Evolutionary conservation across 2,888 invertebrate genomes (phyloP), one percentile per base, ranked within the genome.

Genomic region (Cantharis rustica): DNA sequence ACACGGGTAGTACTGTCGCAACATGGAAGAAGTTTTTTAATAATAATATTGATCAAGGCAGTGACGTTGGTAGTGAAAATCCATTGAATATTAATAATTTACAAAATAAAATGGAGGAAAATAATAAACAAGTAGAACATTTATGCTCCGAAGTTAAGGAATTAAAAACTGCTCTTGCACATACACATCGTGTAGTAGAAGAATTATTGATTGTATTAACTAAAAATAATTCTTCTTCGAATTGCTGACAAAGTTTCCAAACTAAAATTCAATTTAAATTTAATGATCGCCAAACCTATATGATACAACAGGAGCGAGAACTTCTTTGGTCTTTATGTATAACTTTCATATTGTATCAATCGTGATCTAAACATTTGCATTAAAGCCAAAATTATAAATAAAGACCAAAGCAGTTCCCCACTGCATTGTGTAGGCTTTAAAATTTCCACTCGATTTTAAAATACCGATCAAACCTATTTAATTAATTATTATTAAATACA

Each of bases 101-200:
- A 66, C 93, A 93, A 76, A 91, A 90, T 71, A 91, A 92, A 84
- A 88, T 94, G 71, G 93, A 94, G 79, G 93, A 93, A 83, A 93
- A 92, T 76, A 90, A 91, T 1, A 93, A 94, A 83, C 92, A 91
- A 84, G 92, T 93, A 70, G 92, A 92, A 73, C 90, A 90, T 82
- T 87, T 94, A 81, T 91, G 92, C 68, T 92, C 91, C 86, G 94
- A 94, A 88, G 90, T 94, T 75, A 90, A 90, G 83, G 94, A 93
- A 87, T 89, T 93, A 85, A 93, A 93, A 88, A 83, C 83, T 80
- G 88, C 87, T 15, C 83, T 90, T 68, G 87, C 87, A 66, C 88
- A 89, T 76, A 90, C 89, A 81, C 89, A 90, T 77, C 88, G 88
- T 81, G 80, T 86, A 70, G 83, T 87, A 47, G 87, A 88, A 81